Conservation (phyloP, 2,888 invertebrate species). For the Candidula unifasciata region DNA sequence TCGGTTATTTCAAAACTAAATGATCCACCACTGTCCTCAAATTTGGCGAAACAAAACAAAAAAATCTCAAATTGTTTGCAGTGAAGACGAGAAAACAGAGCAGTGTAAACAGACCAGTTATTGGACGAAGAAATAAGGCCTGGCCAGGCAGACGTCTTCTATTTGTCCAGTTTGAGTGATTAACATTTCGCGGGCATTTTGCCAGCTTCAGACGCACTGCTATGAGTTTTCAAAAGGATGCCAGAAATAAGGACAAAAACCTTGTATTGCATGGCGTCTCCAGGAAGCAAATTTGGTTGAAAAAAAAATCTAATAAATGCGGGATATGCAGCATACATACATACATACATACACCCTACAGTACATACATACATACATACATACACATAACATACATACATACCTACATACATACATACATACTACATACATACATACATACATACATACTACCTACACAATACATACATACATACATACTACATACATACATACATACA, state of each 20-base stretch:
- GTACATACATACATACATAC: too few relatives aligned
- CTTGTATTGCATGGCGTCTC: background rate
- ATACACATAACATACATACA: too few relatives aligned
- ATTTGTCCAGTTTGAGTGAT: slow-evolving; percentile 34
- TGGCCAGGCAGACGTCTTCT: slow-evolving; percentile 29
- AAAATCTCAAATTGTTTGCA: slow-evolving; percentile 17
- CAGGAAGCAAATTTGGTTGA: too few relatives aligned
- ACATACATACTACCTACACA: background rate
- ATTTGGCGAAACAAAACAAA: slow-evolving; percentile 26
- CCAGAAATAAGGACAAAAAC: background rate
- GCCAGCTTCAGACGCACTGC: slow-evolving; percentile 1
- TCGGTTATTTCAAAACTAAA: slow-evolving; percentile 33
- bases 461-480: slow-evolving; percentile 34
- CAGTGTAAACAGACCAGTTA: background rate
- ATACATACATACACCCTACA: too few relatives aligned
- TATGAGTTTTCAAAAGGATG: slow-evolving; percentile 18
- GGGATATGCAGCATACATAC: too few relatives aligned
- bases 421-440: background rate
- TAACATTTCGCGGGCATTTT: slow-evolving; percentile 29
- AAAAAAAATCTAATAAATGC: background rate
- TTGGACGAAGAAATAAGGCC: slow-evolving; percentile 35
- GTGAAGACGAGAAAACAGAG: background rate
- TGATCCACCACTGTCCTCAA: slow-evolving; percentile 22
- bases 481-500: slow-evolving; percentile 9
- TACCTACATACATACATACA: background rate